phyloP scores from a whole-genome alignment of 2,888 invertebrate species.

The Heteromyza rotundicornis region DNA sequence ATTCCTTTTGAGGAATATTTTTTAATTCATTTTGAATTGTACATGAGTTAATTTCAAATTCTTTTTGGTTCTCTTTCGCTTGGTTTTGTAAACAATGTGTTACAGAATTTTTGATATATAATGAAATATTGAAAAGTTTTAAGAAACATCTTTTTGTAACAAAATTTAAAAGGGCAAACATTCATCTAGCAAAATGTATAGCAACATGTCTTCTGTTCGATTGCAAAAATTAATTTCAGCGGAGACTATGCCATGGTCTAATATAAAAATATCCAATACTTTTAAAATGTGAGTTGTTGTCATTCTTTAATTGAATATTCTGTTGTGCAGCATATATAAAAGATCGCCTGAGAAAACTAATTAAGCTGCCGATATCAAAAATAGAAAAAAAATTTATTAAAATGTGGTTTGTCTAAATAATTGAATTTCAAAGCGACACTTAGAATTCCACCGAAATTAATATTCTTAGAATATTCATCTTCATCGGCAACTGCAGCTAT shows the following conservation, averaged over 20 bases:
- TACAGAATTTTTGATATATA: background rate
- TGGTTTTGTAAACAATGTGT: too few relatives aligned
- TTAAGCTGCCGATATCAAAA: slow-evolving; percentile 18
- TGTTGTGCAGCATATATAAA: too few relatives aligned
- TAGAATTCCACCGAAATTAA: slow-evolving; percentile 3
- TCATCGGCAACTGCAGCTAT: background rate
- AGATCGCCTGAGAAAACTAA: slow-evolving; percentile 12
- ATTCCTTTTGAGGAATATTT: too few relatives aligned
- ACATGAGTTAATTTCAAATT: too few relatives aligned
- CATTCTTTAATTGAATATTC: too few relatives aligned
- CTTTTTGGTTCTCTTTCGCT: too few relatives aligned
- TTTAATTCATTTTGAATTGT: too few relatives aligned
- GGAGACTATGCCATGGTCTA: slow-evolving; percentile 5
- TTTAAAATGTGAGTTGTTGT: slow-evolving; percentile 1
- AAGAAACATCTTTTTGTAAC: background rate
- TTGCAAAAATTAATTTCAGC: slow-evolving; percentile 3
- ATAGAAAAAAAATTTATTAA: slow-evolving; percentile 14
- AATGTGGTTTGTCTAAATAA: background rate
- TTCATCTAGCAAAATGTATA: background rate
- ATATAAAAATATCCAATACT: background rate
- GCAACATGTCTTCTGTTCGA: background rate
- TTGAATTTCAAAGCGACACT: slow-evolving; percentile 10
- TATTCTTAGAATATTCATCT: background rate
- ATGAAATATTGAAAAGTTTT: background rate
- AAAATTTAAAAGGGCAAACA: background rate